phyloP scores from a whole-genome alignment of 2,113 vertebrate species.

The Circaetus cinerascens region DNA sequence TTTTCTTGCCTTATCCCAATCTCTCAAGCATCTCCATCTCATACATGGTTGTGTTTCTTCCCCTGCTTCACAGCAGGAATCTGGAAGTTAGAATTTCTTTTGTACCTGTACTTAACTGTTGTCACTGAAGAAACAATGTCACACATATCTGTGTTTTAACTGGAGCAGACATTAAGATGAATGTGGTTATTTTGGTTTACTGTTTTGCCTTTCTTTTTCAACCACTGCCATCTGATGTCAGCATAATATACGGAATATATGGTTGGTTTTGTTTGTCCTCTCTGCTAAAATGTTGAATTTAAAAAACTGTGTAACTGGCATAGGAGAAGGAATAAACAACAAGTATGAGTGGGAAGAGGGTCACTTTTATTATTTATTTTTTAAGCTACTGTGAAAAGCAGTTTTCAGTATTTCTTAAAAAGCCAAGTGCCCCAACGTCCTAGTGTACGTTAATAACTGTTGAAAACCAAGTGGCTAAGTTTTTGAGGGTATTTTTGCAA shows the following conservation, averaged over 20 bases:
- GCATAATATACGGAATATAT: not conserved
- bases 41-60: rapidly evolving
- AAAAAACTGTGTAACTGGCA: not conserved
- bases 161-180: not conserved
- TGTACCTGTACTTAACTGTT: not conserved
- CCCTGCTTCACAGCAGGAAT: not conserved
- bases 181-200: not conserved
- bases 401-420: not conserved
- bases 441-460: not conserved
- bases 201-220: not conserved
- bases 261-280: not conserved
- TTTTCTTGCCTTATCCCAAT: not conserved
- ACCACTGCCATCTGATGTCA: not conserved
- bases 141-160: not conserved
- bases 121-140: not conserved
- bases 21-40: not conserved
- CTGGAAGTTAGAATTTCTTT: not conserved
- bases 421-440: rapidly evolving
- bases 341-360: not conserved
- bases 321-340: not conserved
- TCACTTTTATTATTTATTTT: not conserved
- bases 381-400: not conserved
- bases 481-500: not conserved
- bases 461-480: not conserved
- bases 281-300: not conserved